phyloP scores from a whole-genome alignment of 2,113 vertebrate genomes.

The Falco punctatus region DNA sequence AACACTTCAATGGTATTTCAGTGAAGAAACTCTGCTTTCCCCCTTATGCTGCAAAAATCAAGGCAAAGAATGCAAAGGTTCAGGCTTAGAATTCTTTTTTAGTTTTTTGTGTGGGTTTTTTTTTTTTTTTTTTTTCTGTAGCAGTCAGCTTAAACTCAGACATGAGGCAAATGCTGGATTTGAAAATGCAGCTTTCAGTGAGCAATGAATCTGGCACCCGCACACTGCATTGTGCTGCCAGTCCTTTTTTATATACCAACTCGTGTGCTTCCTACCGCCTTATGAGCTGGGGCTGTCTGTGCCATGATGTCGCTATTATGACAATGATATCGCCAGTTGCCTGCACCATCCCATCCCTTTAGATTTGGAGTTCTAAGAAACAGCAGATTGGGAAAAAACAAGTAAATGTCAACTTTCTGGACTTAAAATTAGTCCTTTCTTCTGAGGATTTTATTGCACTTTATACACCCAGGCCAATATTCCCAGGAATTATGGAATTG shows the following conservation, averaged over 20 bases:
- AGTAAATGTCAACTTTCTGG: constrained; percentile 56
- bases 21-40: neutral
- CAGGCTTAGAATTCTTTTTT: neutral
- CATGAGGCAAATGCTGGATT: constrained; percentile 33
- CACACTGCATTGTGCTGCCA: constrained; percentile 52
- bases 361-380: constrained; percentile 43
- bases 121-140: neutral
- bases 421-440: constrained; percentile 30
- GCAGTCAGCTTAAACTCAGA: constrained; percentile 12
- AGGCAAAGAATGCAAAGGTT: neutral
- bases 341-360: constrained; percentile 26
- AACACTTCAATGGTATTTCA: neutral
- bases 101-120: no score
- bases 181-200: constrained; percentile 27
- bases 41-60: neutral
- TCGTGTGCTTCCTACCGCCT: constrained; percentile 41
- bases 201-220: constrained; percentile 46
- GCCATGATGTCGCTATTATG: constrained; percentile 24
- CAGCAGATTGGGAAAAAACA: constrained; percentile 51
- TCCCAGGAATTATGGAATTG: neutral
- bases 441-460: neutral
- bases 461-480: neutral
- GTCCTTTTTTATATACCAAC: constrained; percentile 53
- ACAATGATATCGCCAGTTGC: constrained; percentile 26
- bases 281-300: constrained; percentile 32